Evolutionary conservation across 2,113 vertebrate genomes (phyloP).

Genomic region (Upupa epops): DNA sequence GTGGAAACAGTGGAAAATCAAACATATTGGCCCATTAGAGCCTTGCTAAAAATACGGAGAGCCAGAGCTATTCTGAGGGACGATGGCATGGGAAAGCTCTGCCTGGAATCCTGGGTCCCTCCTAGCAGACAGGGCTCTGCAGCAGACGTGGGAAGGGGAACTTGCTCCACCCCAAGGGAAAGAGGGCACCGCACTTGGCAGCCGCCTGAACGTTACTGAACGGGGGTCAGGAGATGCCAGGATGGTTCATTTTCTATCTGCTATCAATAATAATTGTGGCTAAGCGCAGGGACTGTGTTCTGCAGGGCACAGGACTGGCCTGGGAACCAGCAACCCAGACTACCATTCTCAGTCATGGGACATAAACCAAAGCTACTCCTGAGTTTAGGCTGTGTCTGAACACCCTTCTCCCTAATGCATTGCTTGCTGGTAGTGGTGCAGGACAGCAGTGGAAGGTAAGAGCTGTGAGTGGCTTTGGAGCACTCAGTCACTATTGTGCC

Average conservation of each 20-base stretch:
- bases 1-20: conserved; percentile 95
- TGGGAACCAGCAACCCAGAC: background rate
- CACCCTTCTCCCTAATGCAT: accelerated
- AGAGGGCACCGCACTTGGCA: conserved; percentile 14
- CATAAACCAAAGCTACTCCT: too few relatives aligned
- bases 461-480: accelerated
- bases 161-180: background rate
- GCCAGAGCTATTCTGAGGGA: conserved; percentile 86
- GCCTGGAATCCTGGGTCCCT: conserved; percentile 79
- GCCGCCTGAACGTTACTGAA: background rate
- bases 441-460: accelerated
- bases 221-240: background rate
- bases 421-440: accelerated
- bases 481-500: accelerated
- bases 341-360: background rate
- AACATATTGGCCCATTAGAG: conserved; percentile 90
- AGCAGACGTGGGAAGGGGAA: conserved; percentile 79
- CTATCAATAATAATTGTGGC: accelerated
- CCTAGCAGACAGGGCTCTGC: conserved; percentile 71
- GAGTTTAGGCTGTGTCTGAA: background rate
- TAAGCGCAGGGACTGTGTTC: accelerated
- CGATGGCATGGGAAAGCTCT: conserved; percentile 95
- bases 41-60: conserved; percentile 94
- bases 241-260: background rate
- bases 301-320: background rate